Evolutionary conservation across 2,888 invertebrate species (phyloP).

Genomic region (Operophtera brumata): DNA sequence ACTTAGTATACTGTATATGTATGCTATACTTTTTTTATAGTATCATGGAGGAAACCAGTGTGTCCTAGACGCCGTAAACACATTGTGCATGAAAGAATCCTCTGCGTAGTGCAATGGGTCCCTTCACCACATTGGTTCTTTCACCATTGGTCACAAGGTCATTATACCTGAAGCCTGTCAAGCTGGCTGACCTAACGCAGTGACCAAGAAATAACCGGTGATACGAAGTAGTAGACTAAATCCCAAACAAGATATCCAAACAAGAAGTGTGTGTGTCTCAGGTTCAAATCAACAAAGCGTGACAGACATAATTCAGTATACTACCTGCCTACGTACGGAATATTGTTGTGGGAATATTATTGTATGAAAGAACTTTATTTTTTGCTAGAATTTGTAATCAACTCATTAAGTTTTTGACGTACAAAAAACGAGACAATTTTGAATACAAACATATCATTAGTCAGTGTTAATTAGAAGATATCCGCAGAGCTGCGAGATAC

Average conservation of each 20-base stretch:
- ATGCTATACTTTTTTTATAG: too few relatives aligned
- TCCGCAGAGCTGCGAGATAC: background rate
- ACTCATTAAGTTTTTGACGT: slow-evolving; percentile 26
- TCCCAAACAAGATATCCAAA: background rate
- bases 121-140: too few relatives aligned
- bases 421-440: slow-evolving; percentile 20
- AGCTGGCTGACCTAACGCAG: too few relatives aligned
- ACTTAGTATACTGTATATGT: too few relatives aligned
- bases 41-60: too few relatives aligned
- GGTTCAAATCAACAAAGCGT: slow-evolving; percentile 45
- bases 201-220: too few relatives aligned
- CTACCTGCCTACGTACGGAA: slow-evolving; percentile 12
- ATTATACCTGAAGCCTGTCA: too few relatives aligned
- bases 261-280: slow-evolving; percentile 33
- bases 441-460: background rate
- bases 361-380: slow-evolving; percentile 30
- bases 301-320: slow-evolving; percentile 47
- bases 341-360: slow-evolving; percentile 43
- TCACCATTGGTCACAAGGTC: too few relatives aligned
- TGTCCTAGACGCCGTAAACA: too few relatives aligned
- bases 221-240: background rate
- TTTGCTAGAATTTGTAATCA: slow-evolving; percentile 26
- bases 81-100: too few relatives aligned
- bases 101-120: too few relatives aligned
- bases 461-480: background rate